Evolutionary conservation across 2,113 vertebrate species (phyloP).

Genomic region (Engraulis encrasicolus): DNA sequence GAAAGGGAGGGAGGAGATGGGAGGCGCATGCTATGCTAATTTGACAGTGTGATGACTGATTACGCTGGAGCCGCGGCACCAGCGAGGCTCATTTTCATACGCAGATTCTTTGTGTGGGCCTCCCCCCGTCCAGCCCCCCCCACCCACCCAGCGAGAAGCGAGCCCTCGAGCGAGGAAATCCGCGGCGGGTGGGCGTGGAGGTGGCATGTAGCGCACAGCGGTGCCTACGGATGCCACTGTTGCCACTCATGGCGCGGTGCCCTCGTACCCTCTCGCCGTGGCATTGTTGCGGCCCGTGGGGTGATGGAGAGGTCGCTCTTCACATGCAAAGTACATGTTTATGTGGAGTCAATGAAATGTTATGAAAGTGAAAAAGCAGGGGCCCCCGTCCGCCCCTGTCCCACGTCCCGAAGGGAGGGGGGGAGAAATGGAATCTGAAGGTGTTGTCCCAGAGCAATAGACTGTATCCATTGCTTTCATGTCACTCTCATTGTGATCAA

Average conservation of each 20-base stretch:
- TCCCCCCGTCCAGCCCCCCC: too few relatives aligned
- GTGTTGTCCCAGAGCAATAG: conserved; percentile 21
- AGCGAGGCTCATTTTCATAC: conserved; percentile 57
- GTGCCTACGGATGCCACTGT: conserved; percentile 17
- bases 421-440: not conserved
- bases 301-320: conserved; percentile 39
- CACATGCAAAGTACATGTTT: conserved; percentile 33
- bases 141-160: conserved; percentile 57
- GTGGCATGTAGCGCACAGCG: conserved; percentile 33
- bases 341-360: conserved; percentile 23
- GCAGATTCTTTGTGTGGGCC: conserved; percentile 61
- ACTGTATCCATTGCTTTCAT: conserved; percentile 13
- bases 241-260: conserved; percentile 22
- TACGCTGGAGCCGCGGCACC: conserved; percentile 57
- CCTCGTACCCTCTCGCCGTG: conserved; percentile 12
- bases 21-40: conserved; percentile 54
- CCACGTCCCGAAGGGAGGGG: too few relatives aligned
- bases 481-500: conserved; percentile 10
- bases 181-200: conserved; percentile 34
- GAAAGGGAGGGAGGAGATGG: not conserved
- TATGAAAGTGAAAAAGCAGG: not conserved
- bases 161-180: conserved; percentile 56
- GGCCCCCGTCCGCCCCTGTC: not conserved
- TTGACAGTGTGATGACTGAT: conserved; percentile 73
- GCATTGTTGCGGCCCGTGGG: conserved; percentile 9